Base-by-base conservation (phyloP, 2,797 vertebrate genomes). In the Monodelphis domestica region DNA sequence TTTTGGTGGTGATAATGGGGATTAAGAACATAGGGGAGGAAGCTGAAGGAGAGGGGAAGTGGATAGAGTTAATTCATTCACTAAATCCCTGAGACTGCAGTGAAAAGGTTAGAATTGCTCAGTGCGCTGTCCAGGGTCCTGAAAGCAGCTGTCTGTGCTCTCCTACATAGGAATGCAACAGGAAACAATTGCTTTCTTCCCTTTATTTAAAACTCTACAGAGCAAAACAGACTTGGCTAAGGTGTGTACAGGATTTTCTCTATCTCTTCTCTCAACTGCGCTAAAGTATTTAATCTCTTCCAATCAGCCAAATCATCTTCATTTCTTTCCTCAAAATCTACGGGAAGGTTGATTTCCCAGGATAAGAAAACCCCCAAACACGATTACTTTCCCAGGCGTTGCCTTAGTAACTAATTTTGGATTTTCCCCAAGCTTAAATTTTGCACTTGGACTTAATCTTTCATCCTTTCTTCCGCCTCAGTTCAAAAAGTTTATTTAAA, bases 51-150 rank as follows among this genome's bases (percentile, higher is more conserved):
- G 87, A 84, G 17, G 94, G 90, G 63, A 92, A 87, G 3, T 38
- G n/a, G 91, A 90, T 1, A 24, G n/a, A 38, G 70, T 95, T 93
- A 56, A 63, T 38, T 90, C 56, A 55, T 52, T 88, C 29, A 7
- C 15, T 0, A 45, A 84, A 54, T 78, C 29, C 11, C n/a, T 45
- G 91, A 55, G 2, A 92, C 56, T 56, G 90, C 78, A 14, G 57
- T 54, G 91, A 24, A 78, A 55, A 0, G 95, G 56, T 88, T 95
- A 94, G 90, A 10, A 56, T 59, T 52, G 91, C 53, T n/a, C 57
- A 12, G 55, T 95, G 97, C 97, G 96, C 99, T 99, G 99, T 99
- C 99, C 99, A 88, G 51, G 98, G 99, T 99, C 91, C 99, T 99
- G 98, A 98, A 98, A 95, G 91, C 63, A 50, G 89, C 70, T 5